Conservation (phyloP, 2,888 invertebrate genomes). For the Congeria kusceri region DNA sequence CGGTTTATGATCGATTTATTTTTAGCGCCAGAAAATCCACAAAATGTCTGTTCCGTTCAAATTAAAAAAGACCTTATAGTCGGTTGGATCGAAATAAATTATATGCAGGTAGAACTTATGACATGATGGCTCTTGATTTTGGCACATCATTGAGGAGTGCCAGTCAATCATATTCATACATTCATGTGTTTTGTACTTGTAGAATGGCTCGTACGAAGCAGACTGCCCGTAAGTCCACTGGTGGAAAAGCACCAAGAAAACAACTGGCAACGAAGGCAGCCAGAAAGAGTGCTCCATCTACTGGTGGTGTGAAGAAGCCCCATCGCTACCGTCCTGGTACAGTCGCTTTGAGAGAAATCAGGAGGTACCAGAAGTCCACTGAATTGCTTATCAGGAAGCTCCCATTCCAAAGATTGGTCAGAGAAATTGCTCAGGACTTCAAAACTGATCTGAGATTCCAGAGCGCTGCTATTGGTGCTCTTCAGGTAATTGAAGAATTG, state of each 20-base stretch:
- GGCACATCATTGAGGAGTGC: too few relatives aligned
- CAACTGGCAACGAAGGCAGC: conserved; percentile 86
- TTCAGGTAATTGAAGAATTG: conserved; percentile 80
- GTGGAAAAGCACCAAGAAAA: conserved; percentile 85
- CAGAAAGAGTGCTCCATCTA: conserved; percentile 85
- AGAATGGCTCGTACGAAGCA: conserved; percentile 85
- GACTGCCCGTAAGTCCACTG: conserved; percentile 85
- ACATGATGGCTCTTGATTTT: too few relatives aligned
- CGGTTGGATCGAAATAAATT: too few relatives aligned
- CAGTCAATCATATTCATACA: too few relatives aligned
- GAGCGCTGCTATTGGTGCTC: conserved; percentile 85
- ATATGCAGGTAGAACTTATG: too few relatives aligned
- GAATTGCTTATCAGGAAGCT: conserved; percentile 85
- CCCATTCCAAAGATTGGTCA: conserved; percentile 85
- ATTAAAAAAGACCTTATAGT: too few relatives aligned
- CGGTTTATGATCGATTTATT: too few relatives aligned
- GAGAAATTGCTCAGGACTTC: conserved; percentile 86
- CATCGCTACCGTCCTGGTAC: conserved; percentile 86
- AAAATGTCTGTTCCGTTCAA: too few relatives aligned
- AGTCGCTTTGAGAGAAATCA: conserved; percentile 85
- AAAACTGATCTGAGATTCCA: conserved; percentile 85
- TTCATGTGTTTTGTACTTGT: too few relatives aligned
- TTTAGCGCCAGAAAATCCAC: too few relatives aligned
- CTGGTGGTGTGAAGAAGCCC: conserved; percentile 85
- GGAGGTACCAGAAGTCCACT: conserved; percentile 85